Evolutionary conservation across 2,113 vertebrate genomes (phyloP).

Genomic region (Hyperoodon ampullatus): DNA sequence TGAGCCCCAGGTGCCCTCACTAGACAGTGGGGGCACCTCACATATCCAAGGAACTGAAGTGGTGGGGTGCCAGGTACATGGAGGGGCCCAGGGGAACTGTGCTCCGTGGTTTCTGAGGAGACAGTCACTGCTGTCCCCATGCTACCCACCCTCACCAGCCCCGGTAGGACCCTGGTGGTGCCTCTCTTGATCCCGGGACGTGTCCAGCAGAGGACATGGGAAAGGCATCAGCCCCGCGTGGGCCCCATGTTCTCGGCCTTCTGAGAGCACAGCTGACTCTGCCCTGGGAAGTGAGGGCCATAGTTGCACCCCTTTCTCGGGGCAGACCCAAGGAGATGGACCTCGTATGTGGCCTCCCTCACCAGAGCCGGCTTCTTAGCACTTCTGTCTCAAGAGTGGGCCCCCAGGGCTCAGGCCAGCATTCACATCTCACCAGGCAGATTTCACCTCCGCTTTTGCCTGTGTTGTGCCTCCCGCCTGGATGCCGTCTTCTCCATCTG

Average conservation of each 20-base stretch:
- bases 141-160: not conserved
- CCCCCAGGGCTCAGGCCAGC: not conserved
- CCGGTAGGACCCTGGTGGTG: not conserved
- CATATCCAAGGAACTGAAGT: not conserved
- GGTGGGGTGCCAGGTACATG: not conserved
- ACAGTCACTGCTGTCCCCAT: not conserved
- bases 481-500: not conserved
- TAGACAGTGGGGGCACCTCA: not conserved
- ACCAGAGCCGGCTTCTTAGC: not conserved
- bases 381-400: accelerated
- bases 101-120: not conserved
- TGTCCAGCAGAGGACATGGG: not conserved
- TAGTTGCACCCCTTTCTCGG: not conserved
- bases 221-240: not conserved
- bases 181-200: not conserved
- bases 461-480: not conserved
- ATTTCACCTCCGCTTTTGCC: not conserved
- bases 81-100: not conserved
- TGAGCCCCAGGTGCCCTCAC: not conserved
- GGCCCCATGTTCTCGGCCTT: not conserved
- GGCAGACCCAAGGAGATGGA: not conserved
- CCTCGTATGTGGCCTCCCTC: not conserved
- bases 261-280: not conserved
- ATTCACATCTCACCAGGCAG: not conserved
- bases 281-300: not conserved